phyloP scores from a whole-genome alignment of 2,888 invertebrate genomes.

The Idaea aversata region DNA sequence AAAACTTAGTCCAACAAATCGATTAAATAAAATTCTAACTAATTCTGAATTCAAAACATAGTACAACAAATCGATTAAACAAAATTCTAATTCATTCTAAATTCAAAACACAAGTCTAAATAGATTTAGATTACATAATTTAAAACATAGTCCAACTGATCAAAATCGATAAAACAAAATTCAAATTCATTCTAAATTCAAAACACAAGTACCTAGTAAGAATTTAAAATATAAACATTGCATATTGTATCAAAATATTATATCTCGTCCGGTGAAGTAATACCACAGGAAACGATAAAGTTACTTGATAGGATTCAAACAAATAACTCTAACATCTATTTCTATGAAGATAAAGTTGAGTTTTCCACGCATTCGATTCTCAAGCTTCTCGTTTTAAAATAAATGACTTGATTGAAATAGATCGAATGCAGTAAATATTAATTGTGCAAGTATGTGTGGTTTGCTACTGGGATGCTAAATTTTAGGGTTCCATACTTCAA shows the following conservation, averaged over 20 bases:
- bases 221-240: conserved; percentile 19
- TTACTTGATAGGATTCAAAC: background rate
- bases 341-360: background rate
- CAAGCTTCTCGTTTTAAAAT: background rate
- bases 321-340: background rate
- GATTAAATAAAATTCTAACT: background rate
- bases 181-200: background rate
- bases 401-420: conserved; percentile 31
- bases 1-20: too few relatives aligned
- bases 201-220: background rate
- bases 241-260: conserved; percentile 29
- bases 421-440: conserved; percentile 20
- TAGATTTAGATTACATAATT: too few relatives aligned
- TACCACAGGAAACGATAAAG: background rate
- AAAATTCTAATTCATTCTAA: background rate
- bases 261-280: conserved; percentile 24
- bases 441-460: background rate
- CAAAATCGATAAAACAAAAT: background rate
- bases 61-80: background rate
- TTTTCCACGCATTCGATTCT: background rate
- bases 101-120: background rate
- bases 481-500: background rate
- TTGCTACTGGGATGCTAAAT: background rate
- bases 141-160: background rate
- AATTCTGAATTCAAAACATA: background rate